Evolutionary conservation across 92 coral and sea anemone species (phyloP).

Genomic region (Umimayanthus chanpuru): DNA sequence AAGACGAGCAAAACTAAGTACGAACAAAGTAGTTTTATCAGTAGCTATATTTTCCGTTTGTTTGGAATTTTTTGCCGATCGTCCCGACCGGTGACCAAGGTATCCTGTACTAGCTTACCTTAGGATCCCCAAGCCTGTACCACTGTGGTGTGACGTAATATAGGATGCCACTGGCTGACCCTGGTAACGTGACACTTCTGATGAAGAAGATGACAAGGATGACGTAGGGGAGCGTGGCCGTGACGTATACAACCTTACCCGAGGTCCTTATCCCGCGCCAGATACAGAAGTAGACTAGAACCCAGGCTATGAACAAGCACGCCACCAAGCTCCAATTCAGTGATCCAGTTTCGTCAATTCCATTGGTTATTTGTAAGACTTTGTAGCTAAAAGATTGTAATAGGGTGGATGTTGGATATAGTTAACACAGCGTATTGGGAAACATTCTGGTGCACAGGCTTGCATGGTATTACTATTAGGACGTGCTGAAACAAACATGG

Average conservation of each 20-base stretch:
- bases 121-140: constrained; percentile 50
- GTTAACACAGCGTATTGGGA: too few species aligned
- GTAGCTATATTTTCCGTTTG: too few species aligned
- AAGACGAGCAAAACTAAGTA: too few species aligned
- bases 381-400: constrained; percentile 35
- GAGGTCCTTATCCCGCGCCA: constrained; percentile 62
- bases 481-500: too few species aligned
- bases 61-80: background rate
- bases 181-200: constrained; percentile 58
- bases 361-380: constrained; percentile 42
- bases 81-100: too few species aligned
- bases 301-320: constrained; percentile 61
- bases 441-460: too few species aligned
- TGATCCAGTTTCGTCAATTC: constrained; percentile 48
- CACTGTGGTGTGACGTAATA: constrained; percentile 54
- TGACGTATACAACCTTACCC: constrained; percentile 60
- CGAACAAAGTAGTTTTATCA: too few species aligned
- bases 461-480: too few species aligned
- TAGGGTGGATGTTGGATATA: background rate
- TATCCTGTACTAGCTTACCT: constrained; percentile 19
- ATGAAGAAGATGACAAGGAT: constrained; percentile 55
- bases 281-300: constrained; percentile 57
- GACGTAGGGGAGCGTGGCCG: constrained; percentile 55
- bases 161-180: constrained; percentile 52
- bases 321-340: constrained; percentile 50